Base-by-base conservation (phyloP, 2,888 invertebrate genomes). In the Helobdella robusta region DNA sequence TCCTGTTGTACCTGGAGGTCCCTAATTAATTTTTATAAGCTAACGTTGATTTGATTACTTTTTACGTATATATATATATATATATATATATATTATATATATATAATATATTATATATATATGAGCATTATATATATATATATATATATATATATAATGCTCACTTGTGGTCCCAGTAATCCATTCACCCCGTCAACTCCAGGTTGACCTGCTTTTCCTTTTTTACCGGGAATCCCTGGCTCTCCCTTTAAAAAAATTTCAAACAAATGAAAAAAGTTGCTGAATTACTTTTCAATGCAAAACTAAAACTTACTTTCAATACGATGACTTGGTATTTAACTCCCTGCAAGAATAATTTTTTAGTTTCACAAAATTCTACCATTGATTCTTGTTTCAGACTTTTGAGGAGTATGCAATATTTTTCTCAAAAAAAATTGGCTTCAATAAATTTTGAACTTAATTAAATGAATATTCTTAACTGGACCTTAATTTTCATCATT, bases 271-370 rank as follows among this genome's bases (percentile, higher is more conserved):
- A 56, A n/a, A 8, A 11, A n/a, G n/a, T n/a, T 40, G 18, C 18
- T 40, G 18, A 40, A 40, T 15, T 15, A 40, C 40, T 40, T 40
- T 40, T 15, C 20, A 15, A 48, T 23, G 5, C 25, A 15, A 15
- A 23, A 15, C n/a, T 40, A 40, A 40, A 15, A n/a, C 44, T 40
- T n/a, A 56, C 56, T 32, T 56, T 56, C n/a, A 56, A 30, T 32
- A 56, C 32, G 18, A 56, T 30, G 32, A 56, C 56, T n/a, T 56
- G 28, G 15, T 56, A 56, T 56, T 56, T 56, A n/a, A n/a, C 28
- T n/a, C 56, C 56, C 56, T 56, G 28, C n/a, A 56, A 56, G 2
- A 11, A 28, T 30, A 56, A 25, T 2, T 18, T 30, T 8, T 30
- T 5, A 56, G 32, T 30, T 40, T 15, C n/a, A 15, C n/a, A 40